Percentiles rank a stretch among this genome's conserved stretches.
Evolutionary conservation across 2,888 invertebrate species (phyloP).

Genomic region (Synergus itoensis): DNA sequence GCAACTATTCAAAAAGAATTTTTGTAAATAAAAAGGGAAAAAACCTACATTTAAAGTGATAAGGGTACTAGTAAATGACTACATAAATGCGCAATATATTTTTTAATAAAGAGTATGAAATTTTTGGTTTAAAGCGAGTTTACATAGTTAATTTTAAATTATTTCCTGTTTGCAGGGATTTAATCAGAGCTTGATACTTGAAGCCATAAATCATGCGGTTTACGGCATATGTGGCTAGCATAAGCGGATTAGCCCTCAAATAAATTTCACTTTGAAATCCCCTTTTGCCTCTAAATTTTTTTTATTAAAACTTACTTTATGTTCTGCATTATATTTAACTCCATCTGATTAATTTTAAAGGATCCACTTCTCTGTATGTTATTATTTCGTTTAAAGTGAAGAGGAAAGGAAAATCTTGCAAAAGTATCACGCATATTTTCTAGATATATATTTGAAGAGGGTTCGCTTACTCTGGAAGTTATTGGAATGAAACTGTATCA

Average conservation of each 20-base stretch:
- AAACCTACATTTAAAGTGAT: not conserved
- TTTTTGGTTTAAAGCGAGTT: not conserved
- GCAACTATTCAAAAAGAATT: not conserved
- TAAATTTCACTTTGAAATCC: not conserved
- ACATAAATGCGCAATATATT: not conserved
- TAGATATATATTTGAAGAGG: not conserved
- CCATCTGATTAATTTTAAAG: not conserved
- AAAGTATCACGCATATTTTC: not conserved
- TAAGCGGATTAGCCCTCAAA: conserved; percentile 2
- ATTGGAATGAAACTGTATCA: conserved; percentile 5
- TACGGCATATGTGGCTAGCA: not conserved
- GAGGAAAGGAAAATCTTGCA: not conserved
- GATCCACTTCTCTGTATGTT: not conserved
- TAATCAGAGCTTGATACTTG: conserved; percentile 8
- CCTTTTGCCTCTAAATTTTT: not conserved
- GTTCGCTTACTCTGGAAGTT: not conserved
- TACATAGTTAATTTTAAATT: conserved; percentile 9
- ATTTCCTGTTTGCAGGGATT: conserved; percentile 16
- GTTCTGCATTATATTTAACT: not conserved
- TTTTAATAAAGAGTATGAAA: not conserved
- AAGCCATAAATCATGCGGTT: not conserved
- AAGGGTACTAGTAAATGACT: not conserved
- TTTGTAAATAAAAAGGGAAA: no score
- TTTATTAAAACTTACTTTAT: not conserved
- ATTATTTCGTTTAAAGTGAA: not conserved